Evolutionary conservation across 2,888 invertebrate species (phyloP).

Genomic region (Plagodis pulveraria): DNA sequence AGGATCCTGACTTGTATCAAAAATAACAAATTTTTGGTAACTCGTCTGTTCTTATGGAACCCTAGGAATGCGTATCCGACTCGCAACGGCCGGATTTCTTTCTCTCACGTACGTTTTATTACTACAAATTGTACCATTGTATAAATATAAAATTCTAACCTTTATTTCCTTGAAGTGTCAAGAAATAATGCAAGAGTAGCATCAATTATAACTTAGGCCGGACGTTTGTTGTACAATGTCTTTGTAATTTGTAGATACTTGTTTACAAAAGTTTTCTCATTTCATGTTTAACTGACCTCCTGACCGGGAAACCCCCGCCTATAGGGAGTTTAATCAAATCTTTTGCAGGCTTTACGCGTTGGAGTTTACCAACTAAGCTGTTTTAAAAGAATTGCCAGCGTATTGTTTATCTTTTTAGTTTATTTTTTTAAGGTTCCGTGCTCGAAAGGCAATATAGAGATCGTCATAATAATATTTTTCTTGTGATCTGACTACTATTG

Average conservation of each 20-base stretch:
- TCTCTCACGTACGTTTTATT: too few species aligned
- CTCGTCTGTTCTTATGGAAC: too few species aligned
- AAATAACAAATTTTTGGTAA: too few species aligned
- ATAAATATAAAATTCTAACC: too few species aligned
- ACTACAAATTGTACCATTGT: too few species aligned
- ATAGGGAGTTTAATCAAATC: conserved; percentile 14
- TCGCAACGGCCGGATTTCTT: too few species aligned
- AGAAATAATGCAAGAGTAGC: conserved; percentile 15
- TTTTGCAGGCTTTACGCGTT: conserved; percentile 16
- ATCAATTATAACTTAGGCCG: conserved; percentile 24
- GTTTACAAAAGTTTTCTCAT: conserved; percentile 25
- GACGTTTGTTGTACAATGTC: conserved; percentile 12
- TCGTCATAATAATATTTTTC: too few species aligned
- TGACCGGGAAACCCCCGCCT: background rate
- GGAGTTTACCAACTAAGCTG: conserved; percentile 4
- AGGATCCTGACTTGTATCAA: too few species aligned
- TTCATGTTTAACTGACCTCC: conserved; percentile 16
- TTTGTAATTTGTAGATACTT: conserved; percentile 22
- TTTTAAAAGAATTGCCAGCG: conserved; percentile 6
- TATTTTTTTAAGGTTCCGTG: too few species aligned
- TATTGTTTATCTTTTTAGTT: too few species aligned
- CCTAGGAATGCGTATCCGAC: too few species aligned
- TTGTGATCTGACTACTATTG: too few species aligned
- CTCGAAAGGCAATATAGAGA: background rate
- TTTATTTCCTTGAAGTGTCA: conserved; percentile 16